Evolutionary conservation across 2,888 invertebrate genomes (phyloP).

Genomic region (Mechanitis mazaeus): DNA sequence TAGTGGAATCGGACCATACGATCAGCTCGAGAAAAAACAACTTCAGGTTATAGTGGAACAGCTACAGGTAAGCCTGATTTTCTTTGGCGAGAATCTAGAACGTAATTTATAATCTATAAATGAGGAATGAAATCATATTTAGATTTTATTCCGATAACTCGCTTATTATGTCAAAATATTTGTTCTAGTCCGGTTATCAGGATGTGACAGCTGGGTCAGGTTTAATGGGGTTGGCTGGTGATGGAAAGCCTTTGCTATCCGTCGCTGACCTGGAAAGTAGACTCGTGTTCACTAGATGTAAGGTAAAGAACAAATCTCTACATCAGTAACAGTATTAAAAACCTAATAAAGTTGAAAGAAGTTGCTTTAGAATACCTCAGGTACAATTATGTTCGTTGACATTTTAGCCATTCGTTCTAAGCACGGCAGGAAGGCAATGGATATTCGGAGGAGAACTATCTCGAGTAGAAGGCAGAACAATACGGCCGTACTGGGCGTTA

Average conservation of each 20-base stretch:
- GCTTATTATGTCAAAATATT: neutral
- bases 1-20: conserved; percentile 60
- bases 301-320: conserved; percentile 64
- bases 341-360: neutral
- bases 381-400: neutral
- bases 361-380: neutral
- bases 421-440: conserved; percentile 91
- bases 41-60: conserved; percentile 69
- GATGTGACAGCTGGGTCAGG: conserved; percentile 90
- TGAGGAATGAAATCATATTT: too few species aligned
- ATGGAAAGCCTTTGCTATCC: conserved; percentile 87
- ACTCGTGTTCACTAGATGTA: conserved; percentile 93
- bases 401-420: conserved; percentile 86
- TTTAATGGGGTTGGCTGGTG: conserved; percentile 89
- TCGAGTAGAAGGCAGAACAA: conserved; percentile 87
- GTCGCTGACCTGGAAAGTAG: conserved; percentile 91
- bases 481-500: conserved; percentile 90
- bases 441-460: conserved; percentile 91
- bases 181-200: conserved; percentile 80
- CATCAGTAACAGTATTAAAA: neutral
- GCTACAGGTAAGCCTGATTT: conserved; percentile 50
- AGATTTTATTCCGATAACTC: too few species aligned
- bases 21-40: conserved; percentile 68
- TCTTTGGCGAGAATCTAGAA: too few species aligned
- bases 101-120: too few species aligned